Conservation (phyloP, 2,797 vertebrate species). For the Poeciliopsis gracilis region DNA sequence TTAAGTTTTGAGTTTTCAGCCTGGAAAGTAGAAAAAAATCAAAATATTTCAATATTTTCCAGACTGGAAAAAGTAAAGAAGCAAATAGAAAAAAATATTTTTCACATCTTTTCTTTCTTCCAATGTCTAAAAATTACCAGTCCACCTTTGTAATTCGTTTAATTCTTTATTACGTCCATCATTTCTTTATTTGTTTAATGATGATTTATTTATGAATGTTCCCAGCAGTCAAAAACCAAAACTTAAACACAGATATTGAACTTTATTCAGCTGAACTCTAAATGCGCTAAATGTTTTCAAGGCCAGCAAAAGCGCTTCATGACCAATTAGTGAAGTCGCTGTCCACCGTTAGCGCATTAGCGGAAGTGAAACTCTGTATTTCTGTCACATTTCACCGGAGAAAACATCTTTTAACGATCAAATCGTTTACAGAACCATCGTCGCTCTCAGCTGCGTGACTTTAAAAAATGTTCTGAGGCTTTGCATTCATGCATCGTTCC, state of each 20-base stretch:
- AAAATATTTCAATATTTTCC: neutral
- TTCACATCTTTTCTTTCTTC: neutral
- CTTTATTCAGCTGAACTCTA: too few species aligned
- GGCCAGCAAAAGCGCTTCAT: too few species aligned
- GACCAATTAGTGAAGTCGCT: too few species aligned
- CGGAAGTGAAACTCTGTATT: too few species aligned
- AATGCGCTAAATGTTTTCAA: too few species aligned
- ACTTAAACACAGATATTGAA: too few species aligned
- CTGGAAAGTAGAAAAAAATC: neutral
- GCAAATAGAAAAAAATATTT: neutral
- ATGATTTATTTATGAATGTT: too few species aligned
- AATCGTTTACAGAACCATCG: neutral
- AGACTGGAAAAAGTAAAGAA: neutral
- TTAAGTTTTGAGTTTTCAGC: neutral
- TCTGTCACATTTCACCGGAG: too few species aligned
- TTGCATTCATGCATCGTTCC: neutral
- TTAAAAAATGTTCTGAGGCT: neutral
- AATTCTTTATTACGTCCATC: neutral
- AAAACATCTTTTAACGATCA: too few species aligned
- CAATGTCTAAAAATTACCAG: neutral
- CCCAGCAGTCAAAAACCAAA: too few species aligned
- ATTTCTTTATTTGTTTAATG: neutral
- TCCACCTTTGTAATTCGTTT: neutral
- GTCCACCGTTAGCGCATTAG: too few species aligned
- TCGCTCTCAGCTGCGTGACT: neutral